A percentile compares a stretch with the other conserved stretches of the same genome.
phyloP scores from a whole-genome alignment of 2,113 vertebrate genomes.

The Periophthalmus modestus region DNA sequence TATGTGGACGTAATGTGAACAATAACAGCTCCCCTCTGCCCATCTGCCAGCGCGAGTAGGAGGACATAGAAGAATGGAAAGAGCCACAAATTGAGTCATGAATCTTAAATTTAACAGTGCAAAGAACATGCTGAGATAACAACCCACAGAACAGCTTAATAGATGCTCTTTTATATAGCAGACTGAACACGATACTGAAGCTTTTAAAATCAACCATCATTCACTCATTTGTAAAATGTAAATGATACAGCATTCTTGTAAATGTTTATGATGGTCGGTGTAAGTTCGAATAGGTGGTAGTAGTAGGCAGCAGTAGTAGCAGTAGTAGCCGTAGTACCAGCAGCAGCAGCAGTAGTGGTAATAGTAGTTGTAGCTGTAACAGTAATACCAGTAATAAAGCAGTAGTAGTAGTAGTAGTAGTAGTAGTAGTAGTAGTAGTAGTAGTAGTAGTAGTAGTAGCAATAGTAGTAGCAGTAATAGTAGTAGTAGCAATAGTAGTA shows the following conservation, averaged over 20 bases:
- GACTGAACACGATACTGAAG: neutral
- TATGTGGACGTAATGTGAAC: constrained; percentile 38
- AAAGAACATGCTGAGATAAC: constrained; percentile 22
- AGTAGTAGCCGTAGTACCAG: neutral
- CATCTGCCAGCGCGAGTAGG: constrained; percentile 64
- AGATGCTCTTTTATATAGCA: neutral
- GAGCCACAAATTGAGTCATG: constrained; percentile 50
- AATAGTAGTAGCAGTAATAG: too few species aligned
- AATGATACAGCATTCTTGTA: neutral
- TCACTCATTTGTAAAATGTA: neutral
- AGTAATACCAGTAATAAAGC: too few species aligned
- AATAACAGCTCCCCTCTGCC: constrained; percentile 52
- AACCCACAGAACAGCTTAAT: constrained; percentile 30
- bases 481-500: too few species aligned
- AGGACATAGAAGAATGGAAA: constrained; percentile 50
- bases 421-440: too few species aligned
- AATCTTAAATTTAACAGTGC: constrained; percentile 44
- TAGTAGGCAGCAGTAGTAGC: neutral
- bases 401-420: too few species aligned
- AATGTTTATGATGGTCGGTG: too few species aligned
- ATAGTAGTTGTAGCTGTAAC: too few species aligned
- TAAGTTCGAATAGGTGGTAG: neutral
- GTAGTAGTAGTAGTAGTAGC: too few species aligned
- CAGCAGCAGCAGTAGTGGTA: too few species aligned
- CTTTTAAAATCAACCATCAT: neutral